Evolutionary conservation across 2,113 vertebrate genomes (phyloP).

Genomic region (Poeciliopsis prolifica): DNA sequence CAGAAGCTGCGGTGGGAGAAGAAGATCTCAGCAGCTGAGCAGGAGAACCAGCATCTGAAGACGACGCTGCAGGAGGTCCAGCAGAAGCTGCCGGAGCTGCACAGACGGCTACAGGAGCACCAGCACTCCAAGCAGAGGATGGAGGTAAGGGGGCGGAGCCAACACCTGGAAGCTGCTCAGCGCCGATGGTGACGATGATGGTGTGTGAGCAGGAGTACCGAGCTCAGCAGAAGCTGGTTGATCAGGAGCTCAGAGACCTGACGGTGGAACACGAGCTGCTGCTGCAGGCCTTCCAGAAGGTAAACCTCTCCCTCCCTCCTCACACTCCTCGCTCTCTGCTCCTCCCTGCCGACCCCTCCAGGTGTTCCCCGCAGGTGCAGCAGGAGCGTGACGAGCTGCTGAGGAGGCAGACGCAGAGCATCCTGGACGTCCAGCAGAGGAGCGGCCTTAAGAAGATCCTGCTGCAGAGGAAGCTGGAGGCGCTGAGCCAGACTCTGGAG

Average conservation of each 20-base stretch:
- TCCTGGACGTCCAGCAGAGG: constrained; percentile 89
- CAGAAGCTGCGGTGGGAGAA: constrained; percentile 82
- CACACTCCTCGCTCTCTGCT: background rate
- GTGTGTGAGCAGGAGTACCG: constrained; percentile 71
- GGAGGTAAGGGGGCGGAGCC: constrained; percentile 71
- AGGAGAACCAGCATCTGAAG: constrained; percentile 80
- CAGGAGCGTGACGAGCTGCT: constrained; percentile 89
- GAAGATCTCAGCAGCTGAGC: constrained; percentile 78
- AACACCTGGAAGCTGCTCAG: background rate
- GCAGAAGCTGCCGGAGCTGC: constrained; percentile 77
- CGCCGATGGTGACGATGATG: background rate
- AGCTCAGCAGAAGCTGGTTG: constrained; percentile 80
- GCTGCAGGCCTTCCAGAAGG: constrained; percentile 87
- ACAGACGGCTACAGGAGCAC: constrained; percentile 60
- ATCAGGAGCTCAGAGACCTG: constrained; percentile 85
- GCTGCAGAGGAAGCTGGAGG: constrained; percentile 85
- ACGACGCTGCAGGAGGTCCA: constrained; percentile 79
- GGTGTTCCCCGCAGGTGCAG: constrained; percentile 84
- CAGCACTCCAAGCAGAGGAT: background rate
- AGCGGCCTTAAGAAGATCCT: constrained; percentile 85
- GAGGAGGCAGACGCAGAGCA: constrained; percentile 82
- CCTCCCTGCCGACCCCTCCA: background rate
- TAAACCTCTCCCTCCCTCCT: constrained; percentile 35
- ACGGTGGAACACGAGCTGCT: constrained; percentile 89
- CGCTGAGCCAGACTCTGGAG: constrained; percentile 74